Percentiles rank a stretch among this genome's conserved stretches.
These are phyloP conservation scores for Zaprionus davidi DNA, from an alignment of 1,140 invertebrate species.

Conservation along the genomic window DNA sequence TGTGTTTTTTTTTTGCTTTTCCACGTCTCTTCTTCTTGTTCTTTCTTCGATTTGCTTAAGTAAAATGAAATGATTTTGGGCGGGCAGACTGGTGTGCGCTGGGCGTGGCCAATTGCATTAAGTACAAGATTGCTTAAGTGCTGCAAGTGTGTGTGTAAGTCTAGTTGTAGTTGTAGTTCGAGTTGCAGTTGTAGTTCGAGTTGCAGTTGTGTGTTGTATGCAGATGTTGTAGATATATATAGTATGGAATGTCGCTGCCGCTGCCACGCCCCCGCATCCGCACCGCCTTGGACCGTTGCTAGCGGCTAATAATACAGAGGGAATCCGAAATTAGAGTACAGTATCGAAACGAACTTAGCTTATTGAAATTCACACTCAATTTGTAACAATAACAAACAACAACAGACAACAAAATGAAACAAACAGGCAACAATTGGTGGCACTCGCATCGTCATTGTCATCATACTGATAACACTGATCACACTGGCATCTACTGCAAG, in stretches of 20 bases:
- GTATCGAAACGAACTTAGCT: conserved; percentile 62
- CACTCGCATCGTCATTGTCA: not conserved
- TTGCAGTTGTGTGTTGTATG: conserved; percentile 19
- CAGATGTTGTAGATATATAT: conserved; percentile 1
- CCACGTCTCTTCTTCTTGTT: not conserved
- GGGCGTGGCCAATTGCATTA: conserved; percentile 72
- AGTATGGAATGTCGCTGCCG: conserved; percentile 68
- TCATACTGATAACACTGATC: not conserved
- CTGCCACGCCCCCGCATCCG: conserved; percentile 64
- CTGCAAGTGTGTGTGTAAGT: conserved; percentile 23
- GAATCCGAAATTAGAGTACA: conserved; percentile 70
- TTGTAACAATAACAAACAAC: conserved; percentile 75
- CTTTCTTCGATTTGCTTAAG: conserved; percentile 55
- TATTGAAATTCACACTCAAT: conserved; percentile 68
- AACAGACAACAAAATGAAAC: conserved; percentile 73
- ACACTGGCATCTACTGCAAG: conserved; percentile 56
- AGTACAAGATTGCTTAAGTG: conserved; percentile 77
- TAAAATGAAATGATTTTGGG: conserved; percentile 64
- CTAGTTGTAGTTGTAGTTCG: not conserved
- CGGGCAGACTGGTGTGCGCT: conserved; percentile 32
- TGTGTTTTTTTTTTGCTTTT: conserved; percentile 28
- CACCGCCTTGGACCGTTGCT: conserved; percentile 66
- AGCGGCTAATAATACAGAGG: conserved; percentile 58
- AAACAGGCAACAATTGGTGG: conserved; percentile 69
- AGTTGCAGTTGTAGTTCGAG: conserved; percentile 5